phyloP scores from a whole-genome alignment of 64 coral and sea anemone genomes.

The Pachyseris speciosa region DNA sequence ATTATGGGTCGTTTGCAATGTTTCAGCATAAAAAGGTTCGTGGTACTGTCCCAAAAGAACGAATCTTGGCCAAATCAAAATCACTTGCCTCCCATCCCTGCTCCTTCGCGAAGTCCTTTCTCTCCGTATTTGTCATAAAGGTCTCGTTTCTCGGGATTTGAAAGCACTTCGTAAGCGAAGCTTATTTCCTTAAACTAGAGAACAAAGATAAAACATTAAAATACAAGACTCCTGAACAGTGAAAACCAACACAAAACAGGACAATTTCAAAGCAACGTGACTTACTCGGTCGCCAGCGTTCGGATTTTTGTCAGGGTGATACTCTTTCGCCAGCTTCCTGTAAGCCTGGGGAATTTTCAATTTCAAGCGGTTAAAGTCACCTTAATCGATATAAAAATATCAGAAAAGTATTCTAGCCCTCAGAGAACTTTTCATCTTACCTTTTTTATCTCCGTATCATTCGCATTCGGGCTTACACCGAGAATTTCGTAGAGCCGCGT shows the following conservation, averaged over 20 bases:
- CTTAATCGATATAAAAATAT: not conserved
- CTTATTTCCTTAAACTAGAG: conserved; percentile 98
- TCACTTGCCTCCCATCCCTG: conserved; percentile 75
- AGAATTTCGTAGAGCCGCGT: conserved; percentile 98
- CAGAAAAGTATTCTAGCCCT: not conserved
- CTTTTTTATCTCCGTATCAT: conserved; percentile 97
- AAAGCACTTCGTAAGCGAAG: conserved; percentile 95
- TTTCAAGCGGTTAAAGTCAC: not conserved
- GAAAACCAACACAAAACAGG: not conserved
- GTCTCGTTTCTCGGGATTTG: conserved; percentile 96
- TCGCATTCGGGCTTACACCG: conserved; percentile 81
- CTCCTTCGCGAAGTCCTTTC: conserved; percentile 93
- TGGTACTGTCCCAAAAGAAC: not conserved
- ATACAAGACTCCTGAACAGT: not conserved
- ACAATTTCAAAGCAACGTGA: conserved; percentile 9
- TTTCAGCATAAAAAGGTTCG: not conserved
- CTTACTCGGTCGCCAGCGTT: conserved; percentile 93
- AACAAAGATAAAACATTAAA: not conserved
- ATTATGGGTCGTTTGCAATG: conserved; percentile 13
- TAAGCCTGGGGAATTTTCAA: conserved; percentile 71
- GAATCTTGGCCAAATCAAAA: conserved; percentile 6
- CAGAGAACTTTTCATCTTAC: conserved; percentile 26
- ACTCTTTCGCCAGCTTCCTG: conserved; percentile 99
- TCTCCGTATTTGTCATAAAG: conserved; percentile 97
- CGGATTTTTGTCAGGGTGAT: conserved; percentile 97